Conservation (phyloP, 2,797 vertebrate genomes). For the Falco naumanni region DNA sequence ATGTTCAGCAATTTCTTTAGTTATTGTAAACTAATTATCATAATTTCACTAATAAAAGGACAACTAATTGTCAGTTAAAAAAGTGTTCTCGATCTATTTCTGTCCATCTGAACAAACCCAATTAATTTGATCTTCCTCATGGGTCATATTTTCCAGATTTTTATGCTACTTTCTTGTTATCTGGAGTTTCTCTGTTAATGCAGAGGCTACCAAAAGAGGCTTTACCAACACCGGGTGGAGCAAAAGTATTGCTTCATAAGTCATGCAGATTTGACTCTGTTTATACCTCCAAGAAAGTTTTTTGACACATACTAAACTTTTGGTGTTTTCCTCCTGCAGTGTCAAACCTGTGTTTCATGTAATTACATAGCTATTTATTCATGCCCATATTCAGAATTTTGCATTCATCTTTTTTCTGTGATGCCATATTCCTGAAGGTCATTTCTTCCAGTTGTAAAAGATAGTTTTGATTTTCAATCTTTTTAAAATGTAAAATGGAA, state of each 20-base stretch:
- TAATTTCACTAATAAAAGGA: background rate
- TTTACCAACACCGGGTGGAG: background rate
- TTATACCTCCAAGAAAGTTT: background rate
- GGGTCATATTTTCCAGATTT: background rate
- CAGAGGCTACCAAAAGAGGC: background rate
- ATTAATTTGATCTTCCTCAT: background rate
- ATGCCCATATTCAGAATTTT: background rate
- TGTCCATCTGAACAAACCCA: background rate
- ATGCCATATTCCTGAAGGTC: background rate
- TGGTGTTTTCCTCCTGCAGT: background rate
- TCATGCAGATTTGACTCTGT: background rate
- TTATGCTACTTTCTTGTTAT: background rate
- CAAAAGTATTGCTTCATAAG: background rate
- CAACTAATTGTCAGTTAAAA: background rate
- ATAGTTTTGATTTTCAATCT: background rate
- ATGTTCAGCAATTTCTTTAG: background rate
- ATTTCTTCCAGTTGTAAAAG: background rate
- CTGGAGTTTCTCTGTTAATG: background rate
- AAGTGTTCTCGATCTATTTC: background rate
- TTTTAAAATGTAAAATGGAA: background rate
- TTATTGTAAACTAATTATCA: background rate
- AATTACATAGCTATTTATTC: background rate
- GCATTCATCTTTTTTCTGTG: background rate
- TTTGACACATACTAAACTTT: rapidly evolving
- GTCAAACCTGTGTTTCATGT: background rate